Conservation (phyloP, 2,888 invertebrate species). For the Agapetus fuscipes region DNA sequence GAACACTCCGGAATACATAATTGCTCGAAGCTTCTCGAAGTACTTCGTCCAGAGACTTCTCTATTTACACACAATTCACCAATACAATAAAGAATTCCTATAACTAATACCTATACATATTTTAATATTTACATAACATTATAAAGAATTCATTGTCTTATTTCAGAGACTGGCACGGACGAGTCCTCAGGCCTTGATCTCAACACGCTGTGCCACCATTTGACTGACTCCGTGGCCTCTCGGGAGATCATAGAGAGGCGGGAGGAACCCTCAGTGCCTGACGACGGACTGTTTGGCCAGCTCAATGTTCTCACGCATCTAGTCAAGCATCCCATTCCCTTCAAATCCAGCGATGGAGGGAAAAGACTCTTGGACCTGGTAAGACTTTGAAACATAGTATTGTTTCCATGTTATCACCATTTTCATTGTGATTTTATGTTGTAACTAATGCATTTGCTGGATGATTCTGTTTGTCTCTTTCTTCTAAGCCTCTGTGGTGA, state of each 20-base stretch:
- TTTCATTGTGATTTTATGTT: conserved; percentile 3
- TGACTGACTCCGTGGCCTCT: conserved; percentile 63
- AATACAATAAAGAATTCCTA: too few relatives aligned
- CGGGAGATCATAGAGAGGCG: conserved; percentile 78
- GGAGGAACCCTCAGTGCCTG: conserved; percentile 69
- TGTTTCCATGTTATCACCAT: not conserved
- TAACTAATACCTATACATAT: too few relatives aligned
- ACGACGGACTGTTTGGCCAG: conserved; percentile 84
- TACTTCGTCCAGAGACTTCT: too few relatives aligned
- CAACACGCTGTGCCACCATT: conserved; percentile 62
- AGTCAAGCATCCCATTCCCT: conserved; percentile 79
- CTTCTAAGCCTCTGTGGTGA: not conserved
- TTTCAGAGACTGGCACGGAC: conserved; percentile 18
- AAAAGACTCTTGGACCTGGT: conserved; percentile 55
- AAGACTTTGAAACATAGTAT: too few relatives aligned
- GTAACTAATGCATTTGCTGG: not conserved
- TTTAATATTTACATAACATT: too few relatives aligned
- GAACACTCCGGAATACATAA: too few relatives aligned
- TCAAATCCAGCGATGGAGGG: conserved; percentile 72
- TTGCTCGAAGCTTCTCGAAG: too few relatives aligned
- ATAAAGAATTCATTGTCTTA: too few relatives aligned
- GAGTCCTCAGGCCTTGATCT: conserved; percentile 40
- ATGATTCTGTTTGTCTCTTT: not conserved
- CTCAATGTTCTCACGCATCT: conserved; percentile 79
- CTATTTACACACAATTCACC: too few relatives aligned